Percentiles rank a stretch among this genome's conserved stretches.
phyloP scores from a whole-genome alignment of 2,113 vertebrate genomes.

The Vombatus ursinus region DNA sequence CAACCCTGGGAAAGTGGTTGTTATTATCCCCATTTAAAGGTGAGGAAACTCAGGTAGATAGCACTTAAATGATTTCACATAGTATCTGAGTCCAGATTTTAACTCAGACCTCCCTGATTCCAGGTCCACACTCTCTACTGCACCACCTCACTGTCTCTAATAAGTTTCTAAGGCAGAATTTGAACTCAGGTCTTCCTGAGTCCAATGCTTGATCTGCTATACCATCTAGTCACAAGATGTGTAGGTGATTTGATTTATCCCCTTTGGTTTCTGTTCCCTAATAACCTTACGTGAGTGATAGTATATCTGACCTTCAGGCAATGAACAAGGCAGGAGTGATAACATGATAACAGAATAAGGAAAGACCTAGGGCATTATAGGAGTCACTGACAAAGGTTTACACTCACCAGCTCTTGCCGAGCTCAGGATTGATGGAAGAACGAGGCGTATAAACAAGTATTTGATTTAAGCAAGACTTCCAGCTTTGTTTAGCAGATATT shows the following conservation, averaged over 20 bases:
- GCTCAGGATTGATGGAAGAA: conserved; percentile 32
- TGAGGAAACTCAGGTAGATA: too few species aligned
- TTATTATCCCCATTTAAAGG: not conserved
- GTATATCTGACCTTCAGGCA: not conserved
- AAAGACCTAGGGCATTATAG: not conserved
- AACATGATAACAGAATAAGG: not conserved
- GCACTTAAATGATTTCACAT: not conserved
- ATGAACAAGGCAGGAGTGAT: not conserved
- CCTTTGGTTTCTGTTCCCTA: not conserved
- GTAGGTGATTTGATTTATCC: not conserved
- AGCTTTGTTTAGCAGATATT: conserved; percentile 69
- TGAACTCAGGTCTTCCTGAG: not conserved
- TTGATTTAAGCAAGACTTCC: not conserved
- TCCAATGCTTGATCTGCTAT: too few species aligned
- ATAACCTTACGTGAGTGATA: not conserved
- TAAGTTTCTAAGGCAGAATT: not conserved
- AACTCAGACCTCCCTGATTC: not conserved
- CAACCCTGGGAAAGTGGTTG: not conserved
- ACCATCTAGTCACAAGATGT: not conserved
- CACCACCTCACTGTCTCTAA: not conserved
- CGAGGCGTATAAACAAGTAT: not conserved
- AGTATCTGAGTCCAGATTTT: not conserved
- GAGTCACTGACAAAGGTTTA: not conserved
- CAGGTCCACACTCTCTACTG: not conserved
- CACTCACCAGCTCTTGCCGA: not conserved